A percentile compares a stretch with the other conserved stretches of the same genome.
phyloP scores from a whole-genome alignment of 1,140 invertebrate species.

The Drosophila willistoni region DNA sequence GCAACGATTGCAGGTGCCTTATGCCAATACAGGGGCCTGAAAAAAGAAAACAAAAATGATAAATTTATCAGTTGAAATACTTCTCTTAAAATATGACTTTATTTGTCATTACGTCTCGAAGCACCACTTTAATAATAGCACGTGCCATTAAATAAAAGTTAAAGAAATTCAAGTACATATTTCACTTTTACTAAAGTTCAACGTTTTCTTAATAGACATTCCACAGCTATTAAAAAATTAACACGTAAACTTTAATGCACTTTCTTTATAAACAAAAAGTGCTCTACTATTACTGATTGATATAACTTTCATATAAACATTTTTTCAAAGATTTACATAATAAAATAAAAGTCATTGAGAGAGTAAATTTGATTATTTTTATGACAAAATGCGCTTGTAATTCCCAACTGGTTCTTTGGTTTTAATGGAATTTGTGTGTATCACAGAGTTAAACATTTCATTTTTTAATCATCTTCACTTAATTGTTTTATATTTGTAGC shows the following conservation, averaged over 20 bases:
- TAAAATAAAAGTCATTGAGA: no score
- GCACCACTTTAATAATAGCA: no score
- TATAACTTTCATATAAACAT: no score
- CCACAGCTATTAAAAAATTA: neutral
- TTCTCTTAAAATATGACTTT: no score
- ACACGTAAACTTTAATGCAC: neutral
- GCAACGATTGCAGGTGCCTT: constrained; percentile 86
- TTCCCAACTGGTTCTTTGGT: no score
- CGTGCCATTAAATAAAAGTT: neutral
- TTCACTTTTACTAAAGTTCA: neutral
- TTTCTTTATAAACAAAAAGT: neutral
- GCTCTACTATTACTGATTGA: no score
- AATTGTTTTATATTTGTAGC: neutral
- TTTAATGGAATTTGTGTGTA: no score
- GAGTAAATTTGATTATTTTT: neutral
- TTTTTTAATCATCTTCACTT: neutral
- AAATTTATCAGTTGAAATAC: neutral
- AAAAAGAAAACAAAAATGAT: neutral
- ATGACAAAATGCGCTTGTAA: no score
- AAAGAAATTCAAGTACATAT: neutral
- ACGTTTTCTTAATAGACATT: neutral
- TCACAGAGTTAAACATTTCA: neutral
- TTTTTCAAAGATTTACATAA: no score
- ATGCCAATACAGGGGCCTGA: constrained; percentile 83
- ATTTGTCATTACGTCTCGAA: no score